phyloP scores from a whole-genome alignment of 2,888 invertebrate genomes.

The Notodonta ziczac region DNA sequence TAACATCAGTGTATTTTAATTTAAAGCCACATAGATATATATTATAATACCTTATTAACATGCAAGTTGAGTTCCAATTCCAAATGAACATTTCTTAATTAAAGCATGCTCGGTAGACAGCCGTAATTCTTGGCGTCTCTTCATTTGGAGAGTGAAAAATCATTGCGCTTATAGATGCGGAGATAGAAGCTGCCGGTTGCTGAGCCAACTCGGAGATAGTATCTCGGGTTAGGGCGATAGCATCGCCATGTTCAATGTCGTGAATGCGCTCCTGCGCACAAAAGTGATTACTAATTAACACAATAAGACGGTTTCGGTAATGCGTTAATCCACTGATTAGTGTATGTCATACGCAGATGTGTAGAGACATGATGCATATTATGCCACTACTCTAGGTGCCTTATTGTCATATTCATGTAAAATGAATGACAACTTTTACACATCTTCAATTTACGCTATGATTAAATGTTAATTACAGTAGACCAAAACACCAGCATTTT shows the following conservation, averaged over 20 bases:
- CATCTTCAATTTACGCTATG: too few species aligned
- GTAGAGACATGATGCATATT: neutral
- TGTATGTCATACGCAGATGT: neutral
- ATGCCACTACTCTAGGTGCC: too few species aligned
- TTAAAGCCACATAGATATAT: neutral
- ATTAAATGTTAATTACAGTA: too few species aligned
- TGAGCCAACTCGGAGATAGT: conserved; percentile 51
- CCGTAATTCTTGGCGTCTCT: conserved; percentile 55
- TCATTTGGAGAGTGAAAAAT: conserved; percentile 64
- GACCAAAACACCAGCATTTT: too few species aligned
- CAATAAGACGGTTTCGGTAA: conserved; percentile 42
- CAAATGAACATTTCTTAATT: conserved; percentile 53
- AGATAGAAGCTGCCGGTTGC: conserved; percentile 40
- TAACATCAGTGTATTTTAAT: too few species aligned
- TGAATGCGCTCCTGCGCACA: conserved; percentile 57
- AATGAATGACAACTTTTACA: too few species aligned
- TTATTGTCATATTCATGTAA: too few species aligned
- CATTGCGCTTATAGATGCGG: conserved; percentile 48
- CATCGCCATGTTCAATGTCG: conserved; percentile 48
- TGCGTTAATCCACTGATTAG: conserved; percentile 28
- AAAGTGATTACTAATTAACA: conserved; percentile 66
- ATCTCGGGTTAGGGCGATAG: conserved; percentile 58
- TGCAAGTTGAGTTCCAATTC: conserved; percentile 42
- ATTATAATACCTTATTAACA: conserved; percentile 41
- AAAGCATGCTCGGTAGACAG: conserved; percentile 46